These are phyloP conservation scores for Megalonaias nervosa DNA, from an alignment of 1,140 invertebrate species.

Conservation along the genomic window DNA sequence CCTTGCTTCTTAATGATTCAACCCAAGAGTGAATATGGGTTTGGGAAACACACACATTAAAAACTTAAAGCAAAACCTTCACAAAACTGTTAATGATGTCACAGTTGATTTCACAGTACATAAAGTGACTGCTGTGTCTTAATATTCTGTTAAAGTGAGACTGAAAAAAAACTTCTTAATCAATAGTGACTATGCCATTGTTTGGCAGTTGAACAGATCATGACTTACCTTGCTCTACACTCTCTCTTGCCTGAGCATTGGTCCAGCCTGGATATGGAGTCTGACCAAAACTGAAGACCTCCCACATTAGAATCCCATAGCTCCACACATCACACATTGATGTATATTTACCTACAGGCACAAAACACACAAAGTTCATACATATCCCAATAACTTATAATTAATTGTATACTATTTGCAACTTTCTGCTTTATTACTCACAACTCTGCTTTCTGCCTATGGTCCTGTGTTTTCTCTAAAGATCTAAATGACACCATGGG, in stretches of 20 bases:
- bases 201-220: neutral
- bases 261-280: constrained; percentile 93
- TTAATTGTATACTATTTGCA: neutral
- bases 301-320: constrained; percentile 97
- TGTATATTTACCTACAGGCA: constrained; percentile 88
- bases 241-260: constrained; percentile 79
- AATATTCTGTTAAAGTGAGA: neutral
- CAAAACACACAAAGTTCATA: neutral
- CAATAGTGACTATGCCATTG: neutral
- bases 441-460: neutral
- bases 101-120: neutral
- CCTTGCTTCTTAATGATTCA: no score
- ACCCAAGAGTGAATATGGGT: neutral
- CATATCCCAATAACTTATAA: neutral
- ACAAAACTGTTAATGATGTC: neutral
- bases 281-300: constrained; percentile 94
- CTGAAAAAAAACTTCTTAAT: neutral
- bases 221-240: constrained; percentile 88
- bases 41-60: neutral
- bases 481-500: neutral
- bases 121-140: neutral
- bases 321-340: constrained; percentile 99
- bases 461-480: neutral
- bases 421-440: neutral
- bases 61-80: neutral